Evolutionary conservation across 2,888 invertebrate species (phyloP).

Genomic region (Noctua fimbriata): DNA sequence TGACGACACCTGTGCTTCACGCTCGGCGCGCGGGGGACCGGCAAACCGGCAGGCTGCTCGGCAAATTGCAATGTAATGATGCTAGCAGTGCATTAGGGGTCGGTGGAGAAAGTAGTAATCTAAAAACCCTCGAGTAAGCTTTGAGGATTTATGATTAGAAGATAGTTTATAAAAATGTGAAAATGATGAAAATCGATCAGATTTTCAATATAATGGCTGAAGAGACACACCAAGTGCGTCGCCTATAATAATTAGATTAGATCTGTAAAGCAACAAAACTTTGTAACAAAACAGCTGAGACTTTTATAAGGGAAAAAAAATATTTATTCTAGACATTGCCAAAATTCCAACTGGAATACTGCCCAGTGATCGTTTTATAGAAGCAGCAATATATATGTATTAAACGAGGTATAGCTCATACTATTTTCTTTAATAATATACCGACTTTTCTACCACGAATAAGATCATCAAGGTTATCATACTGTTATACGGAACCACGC

Average conservation of each 20-base stretch:
- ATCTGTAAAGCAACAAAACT: neutral
- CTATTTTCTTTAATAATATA: neutral
- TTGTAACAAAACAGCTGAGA: neutral
- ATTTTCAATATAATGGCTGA: neutral
- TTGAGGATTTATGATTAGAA: neutral
- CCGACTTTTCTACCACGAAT: neutral
- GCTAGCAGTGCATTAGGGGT: constrained; percentile 40
- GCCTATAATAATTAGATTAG: neutral
- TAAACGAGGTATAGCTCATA: neutral
- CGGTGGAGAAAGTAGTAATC: neutral
- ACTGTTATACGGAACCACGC: constrained; percentile 37
- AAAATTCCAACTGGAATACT: constrained; percentile 14
- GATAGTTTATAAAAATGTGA: neutral
- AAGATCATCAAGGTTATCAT: neutral
- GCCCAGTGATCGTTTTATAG: neutral
- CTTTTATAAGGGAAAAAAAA: neutral
- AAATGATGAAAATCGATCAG: neutral
- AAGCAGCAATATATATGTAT: neutral
- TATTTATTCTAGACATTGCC: constrained; percentile 18
- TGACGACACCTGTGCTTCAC: constrained; percentile 77
- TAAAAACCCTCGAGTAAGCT: neutral
- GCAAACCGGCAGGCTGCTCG: constrained; percentile 33
- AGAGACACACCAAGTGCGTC: neutral
- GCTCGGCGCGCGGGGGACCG: constrained; percentile 59
- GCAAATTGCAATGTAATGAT: constrained; percentile 66